Percentiles rank a stretch among this genome's conserved stretches.
These are phyloP conservation scores for Flabesymbios commensalis DNA, from an alignment of 2,888 invertebrate species.

Conservation along the genomic window DNA sequence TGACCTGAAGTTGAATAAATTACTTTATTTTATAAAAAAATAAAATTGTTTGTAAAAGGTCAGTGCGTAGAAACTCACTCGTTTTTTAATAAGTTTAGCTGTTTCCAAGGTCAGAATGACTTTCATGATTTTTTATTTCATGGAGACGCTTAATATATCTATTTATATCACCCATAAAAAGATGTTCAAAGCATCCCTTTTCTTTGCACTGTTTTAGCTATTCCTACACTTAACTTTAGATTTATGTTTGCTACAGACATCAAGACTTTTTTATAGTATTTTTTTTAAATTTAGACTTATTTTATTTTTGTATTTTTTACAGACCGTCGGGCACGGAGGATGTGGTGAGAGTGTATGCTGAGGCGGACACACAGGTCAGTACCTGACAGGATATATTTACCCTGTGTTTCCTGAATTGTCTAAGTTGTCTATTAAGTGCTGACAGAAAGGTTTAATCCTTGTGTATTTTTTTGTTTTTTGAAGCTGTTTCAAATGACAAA, in stretches of 20 bases:
- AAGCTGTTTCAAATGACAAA: too few species aligned
- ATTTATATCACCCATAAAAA: background rate
- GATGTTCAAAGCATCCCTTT: background rate
- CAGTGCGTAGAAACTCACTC: background rate
- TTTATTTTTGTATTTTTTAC: background rate
- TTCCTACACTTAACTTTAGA: background rate
- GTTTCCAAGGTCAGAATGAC: too few species aligned
- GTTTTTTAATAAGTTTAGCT: background rate
- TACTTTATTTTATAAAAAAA: too few species aligned
- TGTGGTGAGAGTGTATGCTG: slow-evolving; percentile 92
- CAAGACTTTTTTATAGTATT: background rate
- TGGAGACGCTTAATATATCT: too few species aligned
- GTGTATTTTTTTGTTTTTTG: too few species aligned
- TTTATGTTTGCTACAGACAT: background rate
- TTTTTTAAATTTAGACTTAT: background rate
- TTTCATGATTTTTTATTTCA: slow-evolving; percentile 9
- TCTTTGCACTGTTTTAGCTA: background rate
- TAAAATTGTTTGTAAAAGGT: too few species aligned
- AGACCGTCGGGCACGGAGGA: slow-evolving; percentile 98
- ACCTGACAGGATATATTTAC: slow-evolving; percentile 1
- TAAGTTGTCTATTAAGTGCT: too few species aligned
- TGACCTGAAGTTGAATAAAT: too few species aligned
- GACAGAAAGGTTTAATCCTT: too few species aligned
- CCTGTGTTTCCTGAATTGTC: too few species aligned
- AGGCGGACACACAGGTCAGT: slow-evolving; percentile 73